Percentiles rank a stretch among this genome's conserved stretches.
These are phyloP conservation scores for Hylia prasina DNA, from an alignment of 2,113 vertebrate genomes.

Conservation along the genomic window DNA sequence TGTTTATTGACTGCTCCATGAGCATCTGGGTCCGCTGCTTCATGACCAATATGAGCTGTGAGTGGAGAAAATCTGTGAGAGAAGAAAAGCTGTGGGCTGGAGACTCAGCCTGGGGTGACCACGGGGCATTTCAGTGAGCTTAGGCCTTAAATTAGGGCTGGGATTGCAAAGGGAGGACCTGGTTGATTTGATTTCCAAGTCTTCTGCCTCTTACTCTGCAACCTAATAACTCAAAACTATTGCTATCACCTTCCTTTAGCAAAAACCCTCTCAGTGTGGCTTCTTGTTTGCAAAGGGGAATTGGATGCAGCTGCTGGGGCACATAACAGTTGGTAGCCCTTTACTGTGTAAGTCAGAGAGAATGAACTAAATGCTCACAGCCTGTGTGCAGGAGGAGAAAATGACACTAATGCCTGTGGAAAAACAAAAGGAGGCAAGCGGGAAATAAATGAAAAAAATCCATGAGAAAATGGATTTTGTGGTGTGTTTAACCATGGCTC, in stretches of 20 bases:
- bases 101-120: background rate
- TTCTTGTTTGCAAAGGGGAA: background rate
- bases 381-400: slow-evolving; percentile 13
- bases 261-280: background rate
- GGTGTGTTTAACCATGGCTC: slow-evolving; percentile 3
- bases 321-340: background rate
- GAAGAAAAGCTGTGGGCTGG: background rate
- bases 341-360: background rate
- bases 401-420: background rate
- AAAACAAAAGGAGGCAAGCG: slow-evolving; percentile 17
- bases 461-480: slow-evolving; percentile 49
- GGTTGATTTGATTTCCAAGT: background rate
- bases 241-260: background rate
- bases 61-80: background rate
- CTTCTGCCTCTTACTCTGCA: background rate
- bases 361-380: background rate
- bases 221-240: background rate
- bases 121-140: background rate
- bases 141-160: background rate
- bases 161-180: background rate
- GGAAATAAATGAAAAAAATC: slow-evolving; percentile 40
- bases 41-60: background rate
- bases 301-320: background rate
- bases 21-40: background rate
- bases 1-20: background rate